phyloP scores from a whole-genome alignment of 2,797 vertebrate species.

The Rallus crepitans region DNA sequence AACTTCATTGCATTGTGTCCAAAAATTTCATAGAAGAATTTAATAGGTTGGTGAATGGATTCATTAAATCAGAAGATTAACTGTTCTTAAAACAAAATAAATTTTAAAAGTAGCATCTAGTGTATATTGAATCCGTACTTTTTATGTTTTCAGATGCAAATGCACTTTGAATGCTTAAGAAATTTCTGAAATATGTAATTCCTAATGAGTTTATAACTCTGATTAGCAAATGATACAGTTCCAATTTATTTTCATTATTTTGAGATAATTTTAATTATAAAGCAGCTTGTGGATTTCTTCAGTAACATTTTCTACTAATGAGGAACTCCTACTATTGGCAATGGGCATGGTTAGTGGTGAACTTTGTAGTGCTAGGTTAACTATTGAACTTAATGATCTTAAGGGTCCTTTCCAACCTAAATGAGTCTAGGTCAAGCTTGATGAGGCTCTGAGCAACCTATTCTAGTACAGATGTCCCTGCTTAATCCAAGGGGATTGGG shows the following conservation, averaged over 20 bases:
- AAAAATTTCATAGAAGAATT: not conserved
- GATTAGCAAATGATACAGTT: not conserved
- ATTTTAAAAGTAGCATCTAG: not conserved
- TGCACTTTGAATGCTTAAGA: not conserved
- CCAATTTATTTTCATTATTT: not conserved
- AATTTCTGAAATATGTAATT: not conserved
- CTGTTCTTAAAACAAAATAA: not conserved
- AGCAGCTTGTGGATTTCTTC: not conserved
- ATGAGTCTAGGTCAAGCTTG: too few relatives aligned
- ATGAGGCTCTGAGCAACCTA: too few relatives aligned
- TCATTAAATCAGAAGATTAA: not conserved
- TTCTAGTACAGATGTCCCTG: too few relatives aligned
- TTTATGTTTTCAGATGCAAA: not conserved
- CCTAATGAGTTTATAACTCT: not conserved
- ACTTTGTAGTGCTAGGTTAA: too few relatives aligned
- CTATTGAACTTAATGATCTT: too few relatives aligned
- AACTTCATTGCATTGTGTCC: not conserved
- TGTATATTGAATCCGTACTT: not conserved
- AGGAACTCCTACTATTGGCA: not conserved
- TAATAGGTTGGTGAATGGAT: not conserved
- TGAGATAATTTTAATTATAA: not conserved
- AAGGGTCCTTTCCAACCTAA: too few relatives aligned
- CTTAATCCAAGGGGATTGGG: too few relatives aligned
- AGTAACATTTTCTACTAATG: not conserved
- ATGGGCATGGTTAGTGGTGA: too few relatives aligned